Conservation (phyloP, 2,888 invertebrate genomes). For the Hirtodrosophila trivittata region DNA sequence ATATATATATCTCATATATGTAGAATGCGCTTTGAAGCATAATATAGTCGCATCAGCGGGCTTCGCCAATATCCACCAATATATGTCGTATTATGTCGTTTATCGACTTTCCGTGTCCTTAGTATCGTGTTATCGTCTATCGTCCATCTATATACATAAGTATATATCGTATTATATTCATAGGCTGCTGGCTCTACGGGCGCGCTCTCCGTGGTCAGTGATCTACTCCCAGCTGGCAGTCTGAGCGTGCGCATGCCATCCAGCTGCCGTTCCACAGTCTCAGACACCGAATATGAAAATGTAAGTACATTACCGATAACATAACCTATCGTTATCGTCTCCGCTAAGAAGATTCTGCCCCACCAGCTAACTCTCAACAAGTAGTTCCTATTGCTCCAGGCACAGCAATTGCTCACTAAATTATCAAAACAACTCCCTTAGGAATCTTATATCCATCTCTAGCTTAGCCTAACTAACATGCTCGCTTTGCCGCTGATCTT, state of each 20-base stretch:
- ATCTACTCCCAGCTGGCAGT: constrained; percentile 87
- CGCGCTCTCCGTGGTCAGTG: constrained; percentile 84
- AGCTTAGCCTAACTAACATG: no score
- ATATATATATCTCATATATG: constrained; percentile 8
- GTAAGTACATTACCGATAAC: constrained; percentile 86
- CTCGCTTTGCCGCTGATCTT: constrained; percentile 39
- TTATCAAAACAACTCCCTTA: neutral
- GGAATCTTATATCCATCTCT: neutral
- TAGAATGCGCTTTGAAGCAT: constrained; percentile 14
- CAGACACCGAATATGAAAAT: constrained; percentile 96
- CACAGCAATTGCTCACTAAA: no score
- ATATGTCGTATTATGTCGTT: constrained; percentile 5
- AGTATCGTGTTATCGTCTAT: constrained; percentile 18
- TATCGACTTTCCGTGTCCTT: constrained; percentile 4
- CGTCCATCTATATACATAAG: constrained; percentile 14
- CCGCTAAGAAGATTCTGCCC: neutral
- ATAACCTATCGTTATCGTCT: neutral
- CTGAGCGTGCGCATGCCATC: constrained; percentile 87
- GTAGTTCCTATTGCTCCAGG: no score
- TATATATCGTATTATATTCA: constrained; percentile 49
- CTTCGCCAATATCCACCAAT: no score
- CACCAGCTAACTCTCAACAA: no score
- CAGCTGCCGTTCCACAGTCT: constrained; percentile 93
- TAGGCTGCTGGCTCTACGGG: constrained; percentile 88
- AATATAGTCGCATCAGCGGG: no score